Conservation (phyloP, 23 tunicate genomes). For the Trididemnum nubilum region DNA sequence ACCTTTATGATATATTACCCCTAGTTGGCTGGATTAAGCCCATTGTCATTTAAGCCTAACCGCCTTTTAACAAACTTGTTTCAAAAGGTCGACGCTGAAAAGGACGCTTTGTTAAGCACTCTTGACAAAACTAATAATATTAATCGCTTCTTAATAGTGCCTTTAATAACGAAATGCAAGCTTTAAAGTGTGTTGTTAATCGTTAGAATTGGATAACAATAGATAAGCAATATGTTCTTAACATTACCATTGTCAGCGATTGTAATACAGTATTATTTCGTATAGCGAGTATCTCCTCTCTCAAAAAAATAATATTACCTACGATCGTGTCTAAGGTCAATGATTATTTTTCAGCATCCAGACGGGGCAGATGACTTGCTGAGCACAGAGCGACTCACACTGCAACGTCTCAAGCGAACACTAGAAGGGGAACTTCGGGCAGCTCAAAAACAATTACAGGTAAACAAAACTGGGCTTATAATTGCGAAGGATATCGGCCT, state of each 20-base stretch:
- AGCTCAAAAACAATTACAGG: constrained; percentile 84
- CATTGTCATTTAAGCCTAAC: neutral
- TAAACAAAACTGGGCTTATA: constrained; percentile 12
- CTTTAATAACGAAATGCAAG: too few species aligned
- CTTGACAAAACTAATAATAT: too few species aligned
- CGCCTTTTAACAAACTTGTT: neutral
- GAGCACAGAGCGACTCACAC: constrained; percentile 60
- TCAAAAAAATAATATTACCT: too few species aligned
- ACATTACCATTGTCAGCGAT: too few species aligned
- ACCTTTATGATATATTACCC: neutral
- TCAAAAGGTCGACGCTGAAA: neutral
- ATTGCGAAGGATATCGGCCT: too few species aligned
- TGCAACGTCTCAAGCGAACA: constrained; percentile 76
- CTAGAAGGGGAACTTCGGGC: constrained; percentile 82
- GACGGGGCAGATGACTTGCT: constrained; percentile 84
- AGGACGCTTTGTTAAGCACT: neutral
- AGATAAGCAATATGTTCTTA: too few species aligned
- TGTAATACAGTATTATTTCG: too few species aligned
- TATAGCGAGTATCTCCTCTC: too few species aligned
- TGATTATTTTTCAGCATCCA: constrained; percentile 11
- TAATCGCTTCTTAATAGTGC: too few species aligned
- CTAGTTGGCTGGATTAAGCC: neutral
- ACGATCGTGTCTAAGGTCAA: too few species aligned
- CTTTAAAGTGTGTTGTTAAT: too few species aligned
- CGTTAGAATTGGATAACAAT: too few species aligned